Evolutionary conservation across 1,140 invertebrate genomes (phyloP).

Genomic region (Zaprionus ghesquierei): DNA sequence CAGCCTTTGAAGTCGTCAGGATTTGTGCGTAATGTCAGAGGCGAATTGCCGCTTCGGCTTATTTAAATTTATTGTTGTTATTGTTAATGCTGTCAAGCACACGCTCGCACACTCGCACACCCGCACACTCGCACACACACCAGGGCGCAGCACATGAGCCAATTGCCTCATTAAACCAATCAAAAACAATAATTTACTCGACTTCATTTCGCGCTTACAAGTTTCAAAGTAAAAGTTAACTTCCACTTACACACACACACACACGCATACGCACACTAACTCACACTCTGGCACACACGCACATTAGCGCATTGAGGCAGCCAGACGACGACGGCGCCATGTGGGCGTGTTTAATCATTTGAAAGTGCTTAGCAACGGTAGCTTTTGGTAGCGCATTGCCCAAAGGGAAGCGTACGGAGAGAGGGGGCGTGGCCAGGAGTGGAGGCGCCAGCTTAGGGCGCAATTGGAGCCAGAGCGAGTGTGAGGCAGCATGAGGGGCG

Average conservation of each 20-base stretch:
- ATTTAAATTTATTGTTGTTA: slow-evolving; percentile 70
- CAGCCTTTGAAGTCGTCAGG: slow-evolving; percentile 60
- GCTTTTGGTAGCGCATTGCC: slow-evolving; percentile 1
- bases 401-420: not conserved
- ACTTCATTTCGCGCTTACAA: slow-evolving; percentile 45
- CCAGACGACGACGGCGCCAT: slow-evolving; percentile 25
- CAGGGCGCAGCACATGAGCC: slow-evolving; percentile 18
- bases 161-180: slow-evolving; percentile 56
- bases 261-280: not conserved
- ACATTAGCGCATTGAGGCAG: slow-evolving; percentile 7
- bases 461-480: slow-evolving; percentile 18
- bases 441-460: slow-evolving; percentile 4
- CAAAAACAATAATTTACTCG: slow-evolving; percentile 72
- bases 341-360: slow-evolving; percentile 56
- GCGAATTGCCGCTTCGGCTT: slow-evolving; percentile 39
- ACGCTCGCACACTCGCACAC: not conserved
- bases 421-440: slow-evolving; percentile 1
- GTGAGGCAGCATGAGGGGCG: not conserved
- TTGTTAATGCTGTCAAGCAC: slow-evolving; percentile 40
- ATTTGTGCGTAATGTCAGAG: slow-evolving; percentile 19
- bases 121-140: not conserved
- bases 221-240: slow-evolving; percentile 34
- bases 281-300: not conserved
- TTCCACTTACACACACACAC: slow-evolving; percentile 11
- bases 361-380: slow-evolving; percentile 50